These are phyloP conservation scores for Microchirus variegatus DNA, from an alignment of 2,797 vertebrate species.

Conservation along the genomic window DNA sequence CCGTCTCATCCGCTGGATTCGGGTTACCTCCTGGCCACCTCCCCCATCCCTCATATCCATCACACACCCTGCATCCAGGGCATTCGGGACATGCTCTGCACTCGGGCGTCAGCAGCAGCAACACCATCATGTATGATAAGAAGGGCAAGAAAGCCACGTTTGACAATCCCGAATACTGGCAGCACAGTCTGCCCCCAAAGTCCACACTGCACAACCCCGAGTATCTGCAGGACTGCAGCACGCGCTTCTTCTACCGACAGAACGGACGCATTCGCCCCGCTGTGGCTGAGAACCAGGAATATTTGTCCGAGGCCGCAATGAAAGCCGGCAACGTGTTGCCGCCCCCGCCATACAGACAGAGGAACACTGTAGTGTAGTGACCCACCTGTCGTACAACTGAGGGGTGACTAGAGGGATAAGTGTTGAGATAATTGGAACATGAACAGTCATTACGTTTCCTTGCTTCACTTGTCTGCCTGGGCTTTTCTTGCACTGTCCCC, in stretches of 20 bases:
- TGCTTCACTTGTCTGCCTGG: constrained; percentile 59
- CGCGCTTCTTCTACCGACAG: constrained; percentile 98
- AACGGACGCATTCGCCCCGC: constrained; percentile 97
- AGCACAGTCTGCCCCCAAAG: constrained; percentile 96
- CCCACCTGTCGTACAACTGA: constrained; percentile 85
- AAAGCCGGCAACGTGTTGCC: constrained; percentile 96
- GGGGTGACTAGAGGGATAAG: constrained; percentile 29
- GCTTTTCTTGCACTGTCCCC: constrained; percentile 63
- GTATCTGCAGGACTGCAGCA: constrained; percentile 99
- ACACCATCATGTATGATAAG: constrained; percentile 84
- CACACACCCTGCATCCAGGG: constrained; percentile 78
- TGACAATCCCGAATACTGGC: constrained; percentile 99
- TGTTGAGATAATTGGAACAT: constrained; percentile 36
- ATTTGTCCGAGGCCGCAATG: constrained; percentile 96
- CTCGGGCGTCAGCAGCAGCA: constrained; percentile 78
- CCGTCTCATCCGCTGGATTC: constrained; percentile 72
- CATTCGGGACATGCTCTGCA: constrained; percentile 78
- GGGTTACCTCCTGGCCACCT: constrained; percentile 72
- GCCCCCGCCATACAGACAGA: constrained; percentile 97
- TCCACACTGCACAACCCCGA: constrained; percentile 94
- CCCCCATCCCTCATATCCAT: constrained; percentile 76
- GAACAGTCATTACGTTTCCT: constrained; percentile 53
- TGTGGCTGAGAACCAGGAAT: constrained; percentile 98
- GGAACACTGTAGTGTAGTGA: constrained; percentile 96
- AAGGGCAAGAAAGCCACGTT: constrained; percentile 94